A percentile compares a stretch with the other conserved stretches of the same genome.
phyloP scores from a whole-genome alignment of 2,113 vertebrate genomes.

The Empidonax traillii region DNA sequence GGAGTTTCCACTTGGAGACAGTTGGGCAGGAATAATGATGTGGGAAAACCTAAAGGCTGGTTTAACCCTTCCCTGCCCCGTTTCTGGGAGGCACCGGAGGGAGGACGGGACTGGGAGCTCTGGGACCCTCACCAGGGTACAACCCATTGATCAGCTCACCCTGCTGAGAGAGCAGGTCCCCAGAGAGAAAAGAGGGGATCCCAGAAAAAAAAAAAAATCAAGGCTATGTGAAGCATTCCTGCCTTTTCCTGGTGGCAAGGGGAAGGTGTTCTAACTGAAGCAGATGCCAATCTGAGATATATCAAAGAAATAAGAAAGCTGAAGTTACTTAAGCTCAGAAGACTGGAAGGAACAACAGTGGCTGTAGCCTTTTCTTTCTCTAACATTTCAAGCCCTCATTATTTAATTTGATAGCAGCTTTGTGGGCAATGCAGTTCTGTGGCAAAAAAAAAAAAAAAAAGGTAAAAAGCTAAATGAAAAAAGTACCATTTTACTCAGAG shows the following conservation, averaged over 20 bases:
- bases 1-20: conserved; percentile 40
- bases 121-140: neutral
- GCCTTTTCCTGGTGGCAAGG: conserved; percentile 8
- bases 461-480: neutral
- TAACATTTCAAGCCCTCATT: conserved; percentile 1
- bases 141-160: neutral
- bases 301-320: conserved; percentile 18
- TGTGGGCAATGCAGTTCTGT: neutral
- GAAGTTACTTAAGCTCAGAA: neutral
- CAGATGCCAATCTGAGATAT: neutral
- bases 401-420: neutral
- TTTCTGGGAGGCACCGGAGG: neutral
- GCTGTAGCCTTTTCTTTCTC: neutral
- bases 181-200: conserved; percentile 34
- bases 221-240: conserved; percentile 13
- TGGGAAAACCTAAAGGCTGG: neutral
- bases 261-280: neutral
- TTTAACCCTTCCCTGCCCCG: conserved; percentile 18
- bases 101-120: neutral
- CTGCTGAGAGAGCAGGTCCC: conserved; percentile 56
- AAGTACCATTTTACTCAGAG: neutral
- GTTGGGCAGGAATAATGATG: conserved; percentile 9
- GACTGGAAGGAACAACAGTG: neutral
- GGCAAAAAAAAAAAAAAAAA: neutral
- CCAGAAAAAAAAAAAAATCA: conserved; percentile 48